phyloP scores from a whole-genome alignment of 2,888 invertebrate genomes.

The Sthenelais limicola region DNA sequence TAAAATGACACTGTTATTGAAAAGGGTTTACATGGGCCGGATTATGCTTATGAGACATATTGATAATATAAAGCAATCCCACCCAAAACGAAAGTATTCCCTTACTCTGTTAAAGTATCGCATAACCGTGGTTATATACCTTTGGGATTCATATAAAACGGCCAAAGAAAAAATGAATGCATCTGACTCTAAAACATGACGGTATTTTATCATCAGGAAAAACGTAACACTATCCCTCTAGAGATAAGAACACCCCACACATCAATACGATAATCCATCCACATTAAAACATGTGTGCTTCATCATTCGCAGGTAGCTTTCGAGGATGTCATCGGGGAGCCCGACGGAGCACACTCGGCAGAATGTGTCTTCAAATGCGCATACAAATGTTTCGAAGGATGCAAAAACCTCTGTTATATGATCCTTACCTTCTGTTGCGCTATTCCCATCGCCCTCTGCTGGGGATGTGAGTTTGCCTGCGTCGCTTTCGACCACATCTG shows the following conservation, averaged over 20 bases:
- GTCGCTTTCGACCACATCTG: slow-evolving; percentile 79
- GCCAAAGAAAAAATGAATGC: no score
- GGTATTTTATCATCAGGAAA: no score
- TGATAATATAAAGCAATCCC: no score
- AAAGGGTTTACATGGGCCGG: no score
- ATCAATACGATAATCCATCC: background rate
- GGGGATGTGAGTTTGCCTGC: slow-evolving; percentile 71
- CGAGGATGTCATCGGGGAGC: slow-evolving; percentile 57
- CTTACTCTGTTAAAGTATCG: no score
- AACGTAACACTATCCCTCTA: background rate
- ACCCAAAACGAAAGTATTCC: no score
- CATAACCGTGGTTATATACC: no score
- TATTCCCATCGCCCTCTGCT: slow-evolving; percentile 78
- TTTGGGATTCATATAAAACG: no score
- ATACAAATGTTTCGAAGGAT: slow-evolving; percentile 78
- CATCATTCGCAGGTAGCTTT: slow-evolving; percentile 72
- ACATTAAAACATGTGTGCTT: background rate
- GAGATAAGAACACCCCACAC: background rate
- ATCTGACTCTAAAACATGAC: no score
- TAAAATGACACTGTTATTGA: no score
- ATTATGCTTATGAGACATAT: no score
- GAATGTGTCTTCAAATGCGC: slow-evolving; percentile 82
- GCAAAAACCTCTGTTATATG: slow-evolving; percentile 80
- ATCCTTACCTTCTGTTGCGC: slow-evolving; percentile 79
- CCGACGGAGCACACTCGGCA: slow-evolving; percentile 64